Base-by-base conservation (phyloP, 2,113 vertebrate species). In the Nanorana parkeri region DNA sequence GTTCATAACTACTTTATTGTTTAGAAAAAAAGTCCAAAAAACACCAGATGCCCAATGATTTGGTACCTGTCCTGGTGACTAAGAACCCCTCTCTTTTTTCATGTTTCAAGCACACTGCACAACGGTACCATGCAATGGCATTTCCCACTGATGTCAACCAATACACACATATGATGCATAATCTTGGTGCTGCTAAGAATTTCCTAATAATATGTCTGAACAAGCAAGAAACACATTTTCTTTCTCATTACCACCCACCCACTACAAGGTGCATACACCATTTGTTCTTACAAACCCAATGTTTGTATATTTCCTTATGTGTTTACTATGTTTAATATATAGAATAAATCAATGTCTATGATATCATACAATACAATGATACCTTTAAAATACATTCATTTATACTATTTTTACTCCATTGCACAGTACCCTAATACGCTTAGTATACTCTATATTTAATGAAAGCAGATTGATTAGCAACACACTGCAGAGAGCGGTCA, bases 391-490 rank as follows among this genome's bases (percentile, higher is more conserved):
- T 66, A 82, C 71, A 82, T 82, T 82, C 65, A 86, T 86, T 85
- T 90, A 89, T 87, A 82, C 80, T 66, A 87, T 91, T 90, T 58
- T 20, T 58, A 75, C 23, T 83, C 85, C 86, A 89, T 89, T 87
- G 87, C 88, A 93, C 91, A 93, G 92, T 94, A 93, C 93, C 93
- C 91, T 93, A 91, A 93, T 90, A 94, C 36, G 85, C 78, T 88
- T 84, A 91, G 88, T 88, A 91, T 91, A 86, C 87, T 86, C 84
- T 51, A 89, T 87, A 88, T 89, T 85, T n/a, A n/a, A 86, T 85
- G 56, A 87, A 92, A 90, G 89, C 87, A 88, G 51, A 90, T 85
- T 87, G 83, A 87, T 89, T 91, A 91, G 91, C 88, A 90, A 90
- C 68, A 91, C 88, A 92, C 87, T 84, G 87, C 90, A 94, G 89